Evolutionary conservation across 2,888 invertebrate genomes (phyloP), one percentile per base, ranked within the genome.

Genomic region (Yponomeuta cagnagella): DNA sequence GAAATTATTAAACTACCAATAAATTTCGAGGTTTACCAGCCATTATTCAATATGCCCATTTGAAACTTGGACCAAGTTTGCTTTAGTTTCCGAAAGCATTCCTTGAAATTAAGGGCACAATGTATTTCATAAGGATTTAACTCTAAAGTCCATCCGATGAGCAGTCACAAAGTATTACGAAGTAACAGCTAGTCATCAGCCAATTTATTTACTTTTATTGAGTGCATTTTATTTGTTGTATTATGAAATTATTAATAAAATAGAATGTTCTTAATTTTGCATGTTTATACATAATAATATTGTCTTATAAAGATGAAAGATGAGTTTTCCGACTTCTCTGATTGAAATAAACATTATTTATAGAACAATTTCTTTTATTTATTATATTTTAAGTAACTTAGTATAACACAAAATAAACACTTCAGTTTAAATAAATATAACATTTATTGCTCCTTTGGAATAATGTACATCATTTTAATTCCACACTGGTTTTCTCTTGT

Each of bases 401-500:
- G 15, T 15, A 8, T 43, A 58, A 58, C 52, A 15, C 8, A 10
- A 30, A 70, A 33, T 68, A 68, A 48, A 15, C n/a, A 37, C 15
- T 10, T 23, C 12, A 68, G 43, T 10, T 68, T 58, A 48, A 71
- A 72, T 72, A 58, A 58, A 70, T 70, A 73, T 66, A 74, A 76
- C 74, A 76, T 76, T 75, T 73, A 68, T 68, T 74, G 72, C 75
- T 43, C 43, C 43, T 75, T 75, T 79, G 75, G 75, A 77, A 77
- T 73, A 73, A 77, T 75, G 76, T 74, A 74, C 74, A 58, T 15
- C 52, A 15, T 3, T 52, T 15, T 15, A 58, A 15, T 2, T 15
- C 15, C 52, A 15, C 15, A 58, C 15, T 12, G 52, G 52, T 12
- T 12, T 52, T 52, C 5, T 58, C 15, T 58, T 58, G 52, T 58